phyloP scores from a whole-genome alignment of 2,888 invertebrate genomes.

The Zygothrica quintamaculata region DNA sequence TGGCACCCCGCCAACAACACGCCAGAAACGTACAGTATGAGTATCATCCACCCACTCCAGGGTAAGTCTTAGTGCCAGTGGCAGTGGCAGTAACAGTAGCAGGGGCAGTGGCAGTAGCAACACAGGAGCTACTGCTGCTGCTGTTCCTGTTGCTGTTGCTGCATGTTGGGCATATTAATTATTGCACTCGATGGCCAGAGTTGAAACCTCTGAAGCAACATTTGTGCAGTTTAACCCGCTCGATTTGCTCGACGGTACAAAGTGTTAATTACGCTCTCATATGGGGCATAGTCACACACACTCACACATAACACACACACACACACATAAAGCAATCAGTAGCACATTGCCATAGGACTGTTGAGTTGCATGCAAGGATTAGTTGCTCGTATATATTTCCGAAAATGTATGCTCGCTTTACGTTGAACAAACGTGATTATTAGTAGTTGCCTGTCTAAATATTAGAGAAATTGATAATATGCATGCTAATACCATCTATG shows the following conservation, averaged over 20 bases:
- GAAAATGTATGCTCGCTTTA: slow-evolving; percentile 63
- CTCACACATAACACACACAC: not conserved
- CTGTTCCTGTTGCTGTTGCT: slow-evolving; percentile 7
- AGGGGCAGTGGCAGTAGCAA: slow-evolving; percentile 14
- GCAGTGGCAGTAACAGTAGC: not conserved
- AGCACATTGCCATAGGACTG: too few relatives aligned
- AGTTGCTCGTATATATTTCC: slow-evolving; percentile 36
- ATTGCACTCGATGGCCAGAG: slow-evolving; percentile 54
- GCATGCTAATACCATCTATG: not conserved
- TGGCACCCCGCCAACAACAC: slow-evolving; percentile 46
- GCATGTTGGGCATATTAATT: slow-evolving; percentile 78
- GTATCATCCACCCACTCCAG: slow-evolving; percentile 20
- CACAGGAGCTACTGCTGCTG: slow-evolving; percentile 3
- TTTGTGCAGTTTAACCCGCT: slow-evolving; percentile 64
- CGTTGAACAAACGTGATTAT: slow-evolving; percentile 71
- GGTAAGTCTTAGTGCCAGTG: not conserved
- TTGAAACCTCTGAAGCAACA: slow-evolving; percentile 25
- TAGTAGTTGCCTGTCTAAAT: slow-evolving; percentile 73
- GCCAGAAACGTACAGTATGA: slow-evolving; percentile 15
- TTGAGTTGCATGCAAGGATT: too few relatives aligned
- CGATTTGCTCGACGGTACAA: slow-evolving; percentile 59
- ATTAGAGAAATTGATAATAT: slow-evolving; percentile 71
- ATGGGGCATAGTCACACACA: not conserved
- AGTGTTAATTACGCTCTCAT: slow-evolving; percentile 68
- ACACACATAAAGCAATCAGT: too few relatives aligned